Evolutionary conservation across 2,113 vertebrate species (phyloP).

Genomic region (Ia io): DNA sequence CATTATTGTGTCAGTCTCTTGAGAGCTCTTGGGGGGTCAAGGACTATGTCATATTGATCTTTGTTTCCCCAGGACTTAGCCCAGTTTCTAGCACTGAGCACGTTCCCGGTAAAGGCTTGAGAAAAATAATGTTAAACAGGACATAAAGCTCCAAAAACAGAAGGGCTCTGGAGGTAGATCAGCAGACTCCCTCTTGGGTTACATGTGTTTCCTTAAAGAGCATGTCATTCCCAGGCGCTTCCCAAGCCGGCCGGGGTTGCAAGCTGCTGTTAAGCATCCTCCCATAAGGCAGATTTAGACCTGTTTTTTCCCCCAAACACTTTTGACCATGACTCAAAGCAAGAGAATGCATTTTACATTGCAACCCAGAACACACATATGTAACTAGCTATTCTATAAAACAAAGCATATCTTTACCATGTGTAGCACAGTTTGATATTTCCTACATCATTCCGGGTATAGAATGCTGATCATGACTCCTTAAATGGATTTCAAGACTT

Average conservation of each 20-base stretch:
- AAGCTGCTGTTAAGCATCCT: background rate
- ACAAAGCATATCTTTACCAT: background rate
- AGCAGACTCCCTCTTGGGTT: background rate
- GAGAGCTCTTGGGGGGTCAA: background rate
- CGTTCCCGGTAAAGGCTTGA: background rate
- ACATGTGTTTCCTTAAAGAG: background rate
- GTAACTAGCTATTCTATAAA: background rate
- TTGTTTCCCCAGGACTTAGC: slow-evolving; percentile 17
- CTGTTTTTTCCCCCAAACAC: background rate
- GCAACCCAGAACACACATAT: background rate
- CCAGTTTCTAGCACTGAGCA: slow-evolving; percentile 13
- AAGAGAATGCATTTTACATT: background rate
- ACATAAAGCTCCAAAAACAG: background rate
- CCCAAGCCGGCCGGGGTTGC: background rate
- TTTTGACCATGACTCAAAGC: background rate
- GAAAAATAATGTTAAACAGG: background rate
- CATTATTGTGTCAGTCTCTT: background rate
- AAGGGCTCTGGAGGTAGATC: background rate
- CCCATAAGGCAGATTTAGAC: background rate
- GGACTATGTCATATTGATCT: background rate
- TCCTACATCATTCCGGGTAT: background rate
- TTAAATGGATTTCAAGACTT: background rate
- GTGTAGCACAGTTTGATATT: background rate
- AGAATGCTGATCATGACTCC: background rate
- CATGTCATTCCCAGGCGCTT: background rate